These are phyloP conservation scores for Dendrocopos noguchii DNA, from an alignment of 2,113 vertebrate genomes.

Conservation along the genomic window DNA sequence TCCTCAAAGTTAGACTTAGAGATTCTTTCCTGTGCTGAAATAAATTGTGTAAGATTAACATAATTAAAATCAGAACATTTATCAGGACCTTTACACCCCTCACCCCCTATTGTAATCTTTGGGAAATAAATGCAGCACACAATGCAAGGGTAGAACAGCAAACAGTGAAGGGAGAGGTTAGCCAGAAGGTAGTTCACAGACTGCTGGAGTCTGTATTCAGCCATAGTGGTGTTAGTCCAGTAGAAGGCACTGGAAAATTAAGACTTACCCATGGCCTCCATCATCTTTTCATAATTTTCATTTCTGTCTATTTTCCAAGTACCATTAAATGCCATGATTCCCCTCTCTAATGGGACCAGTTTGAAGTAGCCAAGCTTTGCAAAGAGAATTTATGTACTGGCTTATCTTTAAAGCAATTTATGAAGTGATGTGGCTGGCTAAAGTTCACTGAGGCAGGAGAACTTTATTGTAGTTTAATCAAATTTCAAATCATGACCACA, in stretches of 20 bases:
- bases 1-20: neutral
- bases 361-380: conserved; percentile 30
- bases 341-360: neutral
- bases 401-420: conserved; percentile 82
- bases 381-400: conserved; percentile 70
- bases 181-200: neutral
- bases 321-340: conserved; percentile 86
- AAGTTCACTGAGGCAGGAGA: conserved; percentile 77
- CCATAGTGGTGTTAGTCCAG: neutral
- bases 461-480: neutral
- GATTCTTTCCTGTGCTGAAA: neutral
- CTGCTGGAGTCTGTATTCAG: neutral
- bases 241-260: neutral
- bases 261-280: conserved; percentile 92
- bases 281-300: conserved; percentile 91
- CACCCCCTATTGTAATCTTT: neutral
- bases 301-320: conserved; percentile 86
- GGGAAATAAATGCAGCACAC: neutral
- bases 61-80: neutral
- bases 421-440: conserved; percentile 88
- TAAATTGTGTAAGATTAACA: neutral
- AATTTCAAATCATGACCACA: neutral
- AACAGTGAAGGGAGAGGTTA: neutral
- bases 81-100: neutral
- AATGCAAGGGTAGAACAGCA: neutral